Percentiles rank a stretch among this genome's conserved stretches.
Conservation (phyloP, 2,888 invertebrate species). For the Acrocera orbiculus region DNA sequence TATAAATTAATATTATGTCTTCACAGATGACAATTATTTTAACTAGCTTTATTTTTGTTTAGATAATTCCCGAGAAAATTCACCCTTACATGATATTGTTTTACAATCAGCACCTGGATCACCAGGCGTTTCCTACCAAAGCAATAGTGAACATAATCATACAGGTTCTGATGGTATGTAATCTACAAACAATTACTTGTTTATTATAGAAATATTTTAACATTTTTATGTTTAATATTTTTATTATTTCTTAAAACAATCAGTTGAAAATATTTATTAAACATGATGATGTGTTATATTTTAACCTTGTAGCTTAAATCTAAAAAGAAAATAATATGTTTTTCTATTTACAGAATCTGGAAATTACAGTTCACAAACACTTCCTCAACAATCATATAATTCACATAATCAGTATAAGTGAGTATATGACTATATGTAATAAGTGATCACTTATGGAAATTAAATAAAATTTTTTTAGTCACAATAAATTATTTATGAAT, state of each 20-base stretch:
- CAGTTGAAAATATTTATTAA: no score
- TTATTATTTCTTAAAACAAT: no score
- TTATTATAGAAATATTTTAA: no score
- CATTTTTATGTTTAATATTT: no score
- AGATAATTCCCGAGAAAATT: slow-evolving; percentile 67
- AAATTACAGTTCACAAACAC: slow-evolving; percentile 23
- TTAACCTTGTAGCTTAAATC: slow-evolving; percentile 2
- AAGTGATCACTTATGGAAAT: neutral
- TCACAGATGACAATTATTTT: no score
- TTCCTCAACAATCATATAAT: slow-evolving; percentile 24
- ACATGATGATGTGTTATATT: no score
- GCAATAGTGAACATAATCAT: slow-evolving; percentile 20
- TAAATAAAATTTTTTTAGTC: slow-evolving; percentile 1
- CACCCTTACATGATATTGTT: slow-evolving; percentile 60
- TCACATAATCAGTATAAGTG: slow-evolving; percentile 27
- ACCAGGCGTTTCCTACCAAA: slow-evolving; percentile 36
- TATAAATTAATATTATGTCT: no score
- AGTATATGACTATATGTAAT: slow-evolving; percentile 8
- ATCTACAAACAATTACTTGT: no score
- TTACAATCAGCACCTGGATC: slow-evolving; percentile 47
- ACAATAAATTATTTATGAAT: neutral
- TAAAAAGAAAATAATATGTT: neutral
- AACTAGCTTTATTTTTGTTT: no score
- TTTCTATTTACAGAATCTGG: slow-evolving; percentile 22
- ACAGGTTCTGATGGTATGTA: no score